Conservation (phyloP, 1,140 invertebrate genomes). For the Samia ricini region DNA sequence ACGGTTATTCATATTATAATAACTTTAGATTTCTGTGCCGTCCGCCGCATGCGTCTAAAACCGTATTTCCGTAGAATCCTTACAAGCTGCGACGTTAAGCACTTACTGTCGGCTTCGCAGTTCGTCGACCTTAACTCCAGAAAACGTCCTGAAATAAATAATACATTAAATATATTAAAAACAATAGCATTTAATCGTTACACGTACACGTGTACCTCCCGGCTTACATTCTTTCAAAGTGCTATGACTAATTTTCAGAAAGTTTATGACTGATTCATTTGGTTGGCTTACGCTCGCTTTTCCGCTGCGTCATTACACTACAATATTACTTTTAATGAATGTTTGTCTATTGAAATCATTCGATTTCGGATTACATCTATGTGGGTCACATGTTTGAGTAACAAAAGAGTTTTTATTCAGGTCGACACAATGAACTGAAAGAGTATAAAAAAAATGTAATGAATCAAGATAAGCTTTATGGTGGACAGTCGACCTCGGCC, state of each 20-base stretch:
- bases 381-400: slow-evolving; percentile 55
- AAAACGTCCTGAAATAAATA: slow-evolving; percentile 56
- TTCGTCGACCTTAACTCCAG: slow-evolving; percentile 65
- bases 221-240: slow-evolving; percentile 14
- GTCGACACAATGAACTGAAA: slow-evolving; percentile 47
- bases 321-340: background rate
- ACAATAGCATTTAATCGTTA: slow-evolving; percentile 49
- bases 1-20: slow-evolving; percentile 17
- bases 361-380: slow-evolving; percentile 55
- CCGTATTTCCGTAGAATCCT: slow-evolving; percentile 76
- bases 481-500: slow-evolving; percentile 74
- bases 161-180: slow-evolving; percentile 53
- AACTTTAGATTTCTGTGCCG: slow-evolving; percentile 31
- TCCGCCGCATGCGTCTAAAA: slow-evolving; percentile 61
- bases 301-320: slow-evolving; percentile 13
- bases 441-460: slow-evolving; percentile 54
- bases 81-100: slow-evolving; percentile 73
- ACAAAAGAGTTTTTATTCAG: slow-evolving; percentile 57
- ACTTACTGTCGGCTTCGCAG: slow-evolving; percentile 69
- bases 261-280: slow-evolving; percentile 16
- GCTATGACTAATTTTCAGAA: slow-evolving; percentile 12
- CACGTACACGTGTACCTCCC: slow-evolving; percentile 34
- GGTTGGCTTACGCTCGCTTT: slow-evolving; percentile 40
- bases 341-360: slow-evolving; percentile 32
- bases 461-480: slow-evolving; percentile 71